Conservation (phyloP, 1,140 invertebrate genomes). For the Hyles euphorbiae region DNA sequence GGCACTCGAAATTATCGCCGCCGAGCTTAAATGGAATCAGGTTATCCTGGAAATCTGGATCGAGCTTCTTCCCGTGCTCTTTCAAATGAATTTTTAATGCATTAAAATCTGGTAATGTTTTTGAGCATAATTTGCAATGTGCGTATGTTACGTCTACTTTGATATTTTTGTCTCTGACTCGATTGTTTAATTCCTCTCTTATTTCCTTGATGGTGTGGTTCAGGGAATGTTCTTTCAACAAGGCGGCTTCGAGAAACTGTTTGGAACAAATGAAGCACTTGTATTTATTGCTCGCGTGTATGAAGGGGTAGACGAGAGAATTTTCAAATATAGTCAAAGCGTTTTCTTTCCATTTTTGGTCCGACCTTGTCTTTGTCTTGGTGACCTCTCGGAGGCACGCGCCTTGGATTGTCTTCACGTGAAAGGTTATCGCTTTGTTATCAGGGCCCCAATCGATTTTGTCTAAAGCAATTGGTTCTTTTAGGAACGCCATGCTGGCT, state of each 20-base stretch:
- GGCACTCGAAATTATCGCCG: conserved; percentile 39
- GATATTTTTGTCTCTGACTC: conserved; percentile 39
- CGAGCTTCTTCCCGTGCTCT: conserved; percentile 42
- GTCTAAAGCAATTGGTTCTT: conserved; percentile 37
- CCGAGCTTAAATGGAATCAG: conserved; percentile 55
- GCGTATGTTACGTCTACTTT: conserved; percentile 48
- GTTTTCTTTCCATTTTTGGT: conserved; percentile 43
- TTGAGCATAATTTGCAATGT: conserved; percentile 48
- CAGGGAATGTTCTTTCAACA: conserved; percentile 37
- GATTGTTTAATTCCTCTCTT: conserved; percentile 33
- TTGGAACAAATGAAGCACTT: conserved; percentile 51
- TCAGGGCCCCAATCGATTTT: conserved; percentile 18
- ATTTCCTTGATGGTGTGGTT: conserved; percentile 38
- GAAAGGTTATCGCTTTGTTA: conserved; percentile 19
- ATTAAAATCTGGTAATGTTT: conserved; percentile 24
- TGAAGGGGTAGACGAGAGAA: conserved; percentile 53
- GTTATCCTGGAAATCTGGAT: conserved; percentile 43
- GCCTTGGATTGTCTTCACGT: conserved; percentile 29
- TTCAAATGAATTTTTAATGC: conserved; percentile 47
- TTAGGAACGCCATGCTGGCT: conserved; percentile 24
- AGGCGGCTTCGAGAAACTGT: conserved; percentile 32
- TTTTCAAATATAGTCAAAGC: conserved; percentile 48
- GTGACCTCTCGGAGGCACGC: background rate
- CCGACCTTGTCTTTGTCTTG: conserved; percentile 9
- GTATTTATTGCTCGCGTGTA: conserved; percentile 45